Evolutionary conservation across 2,888 invertebrate genomes (phyloP), one percentile per base, ranked within the genome.

Genomic region (Actias luna): DNA sequence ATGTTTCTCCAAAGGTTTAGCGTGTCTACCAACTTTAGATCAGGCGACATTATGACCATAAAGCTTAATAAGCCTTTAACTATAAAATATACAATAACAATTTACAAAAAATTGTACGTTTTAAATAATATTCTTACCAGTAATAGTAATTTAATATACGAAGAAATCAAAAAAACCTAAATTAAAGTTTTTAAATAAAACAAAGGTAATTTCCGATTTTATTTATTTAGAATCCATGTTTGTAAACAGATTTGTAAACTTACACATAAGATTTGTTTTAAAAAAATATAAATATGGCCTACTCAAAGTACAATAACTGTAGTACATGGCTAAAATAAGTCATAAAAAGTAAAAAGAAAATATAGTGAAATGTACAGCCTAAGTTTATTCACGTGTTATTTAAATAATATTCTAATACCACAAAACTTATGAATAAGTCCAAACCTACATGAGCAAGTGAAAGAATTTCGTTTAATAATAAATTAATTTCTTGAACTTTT

Each of bases 271-370:
- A 80, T 87, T 77, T 79, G 82, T 85, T 85, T 85, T 86, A 89
- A 90, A 92, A 91, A 92, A 87, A 88, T 88, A 90, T 87, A 89
- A 90, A 91, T 86, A 87, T 89, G 84, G 88, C 91, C 91, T 91
- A 87, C 80, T 83, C 88, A 88, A 81, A 85, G 80, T 83, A 85
- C 82, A 79, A 72, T 84, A 79, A 83, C 82, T 84, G 84, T 77
- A 78, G 72, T 82, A 81, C 70, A 82, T 81, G 79, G 77, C 84
- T 88, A 88, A 87, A 76, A 80, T 71, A 86, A 85, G 76, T 72
- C 63, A 63, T 80, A 83, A 77, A 64, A 73, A 80, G 12, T 12
- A 29, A 55, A 55, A 29, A 50, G 22, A 25, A 50, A 29, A 1
- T n/a, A n/a, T 29, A 29, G 66, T 69, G 69, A 75, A 82, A 78